Base-by-base conservation (phyloP, 2,113 vertebrate species). In the Thunnus maccoyii region DNA sequence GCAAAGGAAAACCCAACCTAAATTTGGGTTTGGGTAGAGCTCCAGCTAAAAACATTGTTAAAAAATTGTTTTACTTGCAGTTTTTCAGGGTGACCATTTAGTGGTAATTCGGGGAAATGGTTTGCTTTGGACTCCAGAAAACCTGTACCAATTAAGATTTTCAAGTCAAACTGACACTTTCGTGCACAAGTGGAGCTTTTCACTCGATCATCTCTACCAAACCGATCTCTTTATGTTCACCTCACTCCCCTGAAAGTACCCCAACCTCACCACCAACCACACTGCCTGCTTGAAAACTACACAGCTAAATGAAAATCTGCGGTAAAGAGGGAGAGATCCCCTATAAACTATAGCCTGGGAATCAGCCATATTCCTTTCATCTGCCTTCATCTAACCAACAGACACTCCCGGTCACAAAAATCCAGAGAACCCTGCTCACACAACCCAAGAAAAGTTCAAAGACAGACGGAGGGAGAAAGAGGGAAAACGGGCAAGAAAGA, bases 271-370 rank as follows among this genome's bases (percentile, higher is more conserved):
- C 80, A 16, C 63, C 64, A 32, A 72, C 86, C 81, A 64, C 64
- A 36, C 47, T 10, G 57, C 63, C 77, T 68, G 54, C 77, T 76
- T 63, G 75, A 20, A 85, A 84, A 80, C 85, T 57, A 72, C 78
- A 16, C 0, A 71, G 76, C 83, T 63, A 89, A 91, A 93, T 89
- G 85, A 94, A 92, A 90, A 91, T 87, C 82, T 91, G 90, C 11
- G 81, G 88, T 91, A 70, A 67, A 25, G 73, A 81, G 57, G 62
- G 80, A 78, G 85, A 85, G 85, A 82, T 66, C 71, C 69, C 83
- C 81, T 60, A 86, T 90, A 88, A 91, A 93, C 57, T 69, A 68
- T 7, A 81, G 76, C 83, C 80, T 84, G 88, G 84, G 85, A 92
- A 89, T 87, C 74, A 52, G 65, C 86, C 81, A 63, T 63, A 72